Conservation (phyloP, 2,113 vertebrate genomes). For the Haemorhous mexicanus region DNA sequence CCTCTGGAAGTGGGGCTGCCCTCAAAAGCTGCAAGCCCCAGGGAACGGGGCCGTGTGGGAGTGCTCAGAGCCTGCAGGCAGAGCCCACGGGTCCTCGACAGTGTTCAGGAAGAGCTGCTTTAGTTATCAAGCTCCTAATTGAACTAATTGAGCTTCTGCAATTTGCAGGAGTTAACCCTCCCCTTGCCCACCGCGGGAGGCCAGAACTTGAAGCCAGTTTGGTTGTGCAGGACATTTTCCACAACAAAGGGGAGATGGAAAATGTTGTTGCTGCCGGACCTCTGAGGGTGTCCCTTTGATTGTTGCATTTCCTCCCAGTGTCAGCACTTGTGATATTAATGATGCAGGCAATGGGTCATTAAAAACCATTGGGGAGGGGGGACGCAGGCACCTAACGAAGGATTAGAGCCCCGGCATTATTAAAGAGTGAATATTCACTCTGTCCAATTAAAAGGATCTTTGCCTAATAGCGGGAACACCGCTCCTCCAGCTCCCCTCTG, state of each 20-base stretch:
- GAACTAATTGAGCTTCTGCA: conserved; percentile 55
- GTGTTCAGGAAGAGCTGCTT: conserved; percentile 17
- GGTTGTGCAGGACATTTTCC: neutral
- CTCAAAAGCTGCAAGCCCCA: conserved; percentile 32
- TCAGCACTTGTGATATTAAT: conserved; percentile 62
- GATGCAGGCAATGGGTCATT: conserved; percentile 43
- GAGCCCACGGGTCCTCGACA: neutral
- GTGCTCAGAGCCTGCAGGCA: conserved; percentile 21
- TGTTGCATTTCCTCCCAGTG: conserved; percentile 21
- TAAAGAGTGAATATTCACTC: conserved; percentile 60
- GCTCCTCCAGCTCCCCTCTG: conserved; percentile 37
- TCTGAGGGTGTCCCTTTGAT: conserved; percentile 57
- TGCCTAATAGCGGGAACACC: neutral
- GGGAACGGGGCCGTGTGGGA: neutral
- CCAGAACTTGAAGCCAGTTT: neutral
- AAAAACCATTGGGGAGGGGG: conserved; percentile 21
- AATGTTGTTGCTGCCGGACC: neutral
- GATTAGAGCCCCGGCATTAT: conserved; percentile 21
- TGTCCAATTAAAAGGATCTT: conserved; percentile 51
- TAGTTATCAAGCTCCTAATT: conserved; percentile 46
- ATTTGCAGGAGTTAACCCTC: conserved; percentile 41
- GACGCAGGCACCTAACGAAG: conserved; percentile 16
- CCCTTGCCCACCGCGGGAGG: neutral
- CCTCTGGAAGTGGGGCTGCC: neutral
- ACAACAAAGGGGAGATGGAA: conserved; percentile 41